These are phyloP conservation scores for Drosophila nigricruria DNA, from an alignment of 2,888 invertebrate species.

Conservation along the genomic window DNA sequence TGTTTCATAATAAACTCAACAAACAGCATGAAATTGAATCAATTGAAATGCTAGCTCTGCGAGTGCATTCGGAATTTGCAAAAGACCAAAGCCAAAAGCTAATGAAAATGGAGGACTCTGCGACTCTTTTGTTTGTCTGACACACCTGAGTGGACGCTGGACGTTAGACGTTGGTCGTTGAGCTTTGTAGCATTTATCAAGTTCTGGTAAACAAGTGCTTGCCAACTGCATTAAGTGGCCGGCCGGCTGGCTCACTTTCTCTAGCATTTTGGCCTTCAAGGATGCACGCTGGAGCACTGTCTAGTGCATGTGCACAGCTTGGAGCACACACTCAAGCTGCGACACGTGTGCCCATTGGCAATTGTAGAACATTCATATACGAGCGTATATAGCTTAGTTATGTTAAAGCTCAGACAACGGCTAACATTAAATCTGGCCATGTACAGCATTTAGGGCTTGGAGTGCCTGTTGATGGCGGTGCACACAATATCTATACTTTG, in stretches of 20 bases:
- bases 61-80: slow-evolving; percentile 10
- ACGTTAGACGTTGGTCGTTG: slow-evolving; percentile 38
- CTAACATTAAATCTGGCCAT: slow-evolving; percentile 46
- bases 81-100: background rate
- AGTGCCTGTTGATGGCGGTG: slow-evolving; percentile 64
- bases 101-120: background rate
- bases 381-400: background rate
- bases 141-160: slow-evolving; percentile 66
- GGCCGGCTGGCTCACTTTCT: slow-evolving; percentile 28
- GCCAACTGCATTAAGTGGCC: slow-evolving; percentile 35
- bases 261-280: slow-evolving; percentile 55
- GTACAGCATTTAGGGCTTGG: slow-evolving; percentile 52
- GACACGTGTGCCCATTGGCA: slow-evolving; percentile 15
- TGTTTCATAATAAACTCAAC: background rate
- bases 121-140: slow-evolving; percentile 44
- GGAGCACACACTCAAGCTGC: slow-evolving; percentile 59
- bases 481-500: slow-evolving; percentile 36
- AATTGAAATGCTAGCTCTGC: background rate
- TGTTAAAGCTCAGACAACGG: slow-evolving; percentile 44
- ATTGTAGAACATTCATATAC: slow-evolving; percentile 24
- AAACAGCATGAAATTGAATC: background rate
- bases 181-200: slow-evolving; percentile 50
- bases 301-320: slow-evolving; percentile 45
- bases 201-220: slow-evolving; percentile 52
- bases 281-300: slow-evolving; percentile 35